Base-by-base conservation (phyloP, 2,888 invertebrate genomes). In the Tinea trinotella region DNA sequence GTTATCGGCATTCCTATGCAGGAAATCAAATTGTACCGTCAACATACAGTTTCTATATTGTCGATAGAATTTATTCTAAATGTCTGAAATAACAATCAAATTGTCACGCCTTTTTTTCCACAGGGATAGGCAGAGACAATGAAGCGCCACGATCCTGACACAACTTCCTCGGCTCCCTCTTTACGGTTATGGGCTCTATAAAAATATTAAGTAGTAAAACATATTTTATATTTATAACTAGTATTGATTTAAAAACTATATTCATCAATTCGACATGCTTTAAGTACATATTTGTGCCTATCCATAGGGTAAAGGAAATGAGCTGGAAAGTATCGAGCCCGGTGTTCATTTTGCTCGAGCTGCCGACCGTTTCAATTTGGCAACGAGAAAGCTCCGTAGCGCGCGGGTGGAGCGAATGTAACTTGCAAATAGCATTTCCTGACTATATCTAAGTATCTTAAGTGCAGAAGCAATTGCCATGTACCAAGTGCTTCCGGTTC, bases 361-460 rank as follows among this genome's bases (percentile, higher is more conserved):
- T 72, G 67, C 68, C 69, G 66, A 66, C 61, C 66, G 69, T 73
- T 77, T 75, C 76, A 79, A 81, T 80, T 81, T 81, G 76, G 76
- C 71, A 74, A 66, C 64, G 62, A 61, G 68, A 71, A 19, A 20
- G 48, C 48, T 48, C 48, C 17, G 17, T 13, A 40, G 40, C 15
- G 48, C 24, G 50, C 50, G 50, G 50, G 24, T 50, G 22, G 50
- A 18, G 22, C 24, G 24, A 50, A 50, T 50, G 24, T 50, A 74
- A 75, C 74, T 76, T 73, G 74, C 75, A 77, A 78, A 82, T 76
- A 76, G 72, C 75, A 74, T 76, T 76, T 73, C 71, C 71, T 65
- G 50, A 9, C 50, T 50, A 50, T 50, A 50, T 50, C 50, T 50
- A 50, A 24, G 50, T 50, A 24, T 15, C 24, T 50, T 50, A 50